Conservation (phyloP, 2,797 vertebrate genomes). For the Allobates femoralis region DNA sequence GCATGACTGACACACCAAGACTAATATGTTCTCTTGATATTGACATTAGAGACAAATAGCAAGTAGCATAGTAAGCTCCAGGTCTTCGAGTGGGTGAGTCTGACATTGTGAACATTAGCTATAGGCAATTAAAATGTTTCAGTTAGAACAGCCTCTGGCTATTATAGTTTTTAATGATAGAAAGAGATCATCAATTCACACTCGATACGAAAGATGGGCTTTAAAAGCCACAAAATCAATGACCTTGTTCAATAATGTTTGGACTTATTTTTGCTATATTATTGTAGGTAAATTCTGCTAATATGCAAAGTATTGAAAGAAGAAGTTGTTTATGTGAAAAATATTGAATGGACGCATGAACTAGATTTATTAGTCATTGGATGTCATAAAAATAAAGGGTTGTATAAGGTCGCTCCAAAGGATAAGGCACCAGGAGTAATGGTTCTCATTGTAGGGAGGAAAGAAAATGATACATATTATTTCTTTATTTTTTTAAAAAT, state of each 20-base stretch:
- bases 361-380: neutral
- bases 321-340: neutral
- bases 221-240: slow-evolving; percentile 26
- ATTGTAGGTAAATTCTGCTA: neutral
- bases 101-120: slow-evolving; percentile 13
- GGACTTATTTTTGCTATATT: neutral
- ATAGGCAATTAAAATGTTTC: slow-evolving; percentile 26
- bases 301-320: neutral
- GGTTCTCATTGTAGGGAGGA: neutral
- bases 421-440: neutral
- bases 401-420: neutral
- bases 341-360: neutral
- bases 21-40: neutral
- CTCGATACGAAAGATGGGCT: neutral
- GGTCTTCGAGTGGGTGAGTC: neutral
- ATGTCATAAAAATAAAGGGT: neutral
- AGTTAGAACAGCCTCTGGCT: slow-evolving; percentile 9
- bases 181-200: slow-evolving; percentile 22
- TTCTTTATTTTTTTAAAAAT: neutral
- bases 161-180: slow-evolving; percentile 25
- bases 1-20: neutral
- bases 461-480: neutral
- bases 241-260: slow-evolving; percentile 19
- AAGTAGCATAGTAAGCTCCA: neutral
- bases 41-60: slow-evolving; percentile 24